Evolutionary conservation across 2,888 invertebrate species (phyloP).

Genomic region (Pseudococcus viburni): DNA sequence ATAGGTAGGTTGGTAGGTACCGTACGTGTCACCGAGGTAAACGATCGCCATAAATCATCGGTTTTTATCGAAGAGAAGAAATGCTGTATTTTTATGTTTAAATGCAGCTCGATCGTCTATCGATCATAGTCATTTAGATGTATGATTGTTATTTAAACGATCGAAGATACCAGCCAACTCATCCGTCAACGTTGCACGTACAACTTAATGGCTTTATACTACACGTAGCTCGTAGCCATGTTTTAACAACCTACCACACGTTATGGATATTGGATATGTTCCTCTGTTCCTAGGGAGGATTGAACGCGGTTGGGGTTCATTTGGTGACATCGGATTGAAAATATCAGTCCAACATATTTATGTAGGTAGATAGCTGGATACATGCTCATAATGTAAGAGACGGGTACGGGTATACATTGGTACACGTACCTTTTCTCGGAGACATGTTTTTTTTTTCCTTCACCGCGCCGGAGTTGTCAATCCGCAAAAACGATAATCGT

Average conservation of each 20-base stretch:
- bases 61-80: constrained; percentile 10
- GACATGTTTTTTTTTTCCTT: not conserved
- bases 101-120: constrained; percentile 18
- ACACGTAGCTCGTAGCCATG: not conserved
- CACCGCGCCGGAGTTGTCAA: not conserved
- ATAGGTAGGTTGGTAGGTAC: no score
- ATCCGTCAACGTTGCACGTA: constrained; percentile 42
- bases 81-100: constrained; percentile 2
- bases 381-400: not conserved
- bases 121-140: constrained; percentile 53
- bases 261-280: not conserved
- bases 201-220: constrained; percentile 26
- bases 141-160: constrained; percentile 52
- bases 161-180: constrained; percentile 11
- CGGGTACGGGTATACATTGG: not conserved
- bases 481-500: constrained; percentile 36
- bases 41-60: constrained; percentile 48
- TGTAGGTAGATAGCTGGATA: not conserved
- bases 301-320: constrained; percentile 39
- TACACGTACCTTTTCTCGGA: not conserved
- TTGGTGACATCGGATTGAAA: constrained; percentile 22
- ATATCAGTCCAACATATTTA: not conserved
- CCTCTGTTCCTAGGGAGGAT: not conserved
- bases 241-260: constrained; percentile 5
- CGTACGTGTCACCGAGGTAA: constrained; percentile 1